phyloP scores from a whole-genome alignment of 2,797 vertebrate genomes.

The Otolemur crassicaudatus region DNA sequence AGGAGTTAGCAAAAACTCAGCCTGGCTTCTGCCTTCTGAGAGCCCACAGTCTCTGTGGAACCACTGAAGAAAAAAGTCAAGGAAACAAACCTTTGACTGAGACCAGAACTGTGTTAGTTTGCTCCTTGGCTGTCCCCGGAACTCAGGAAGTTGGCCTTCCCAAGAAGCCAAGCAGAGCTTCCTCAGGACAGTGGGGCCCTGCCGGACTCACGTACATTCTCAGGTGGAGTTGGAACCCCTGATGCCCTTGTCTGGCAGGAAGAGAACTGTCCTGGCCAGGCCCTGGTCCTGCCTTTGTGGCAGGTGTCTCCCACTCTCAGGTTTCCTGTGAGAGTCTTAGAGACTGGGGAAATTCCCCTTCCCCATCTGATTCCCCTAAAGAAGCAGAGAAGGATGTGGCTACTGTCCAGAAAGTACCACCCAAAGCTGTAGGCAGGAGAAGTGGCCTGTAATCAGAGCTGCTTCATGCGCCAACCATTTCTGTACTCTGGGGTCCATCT shows the following conservation, averaged over 20 bases:
- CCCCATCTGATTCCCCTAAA: background rate
- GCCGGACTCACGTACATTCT: background rate
- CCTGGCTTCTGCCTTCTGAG: background rate
- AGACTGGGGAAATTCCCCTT: background rate
- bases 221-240: background rate
- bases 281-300: background rate
- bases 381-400: background rate
- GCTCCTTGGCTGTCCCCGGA: background rate
- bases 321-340: background rate
- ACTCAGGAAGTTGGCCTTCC: conserved; percentile 57
- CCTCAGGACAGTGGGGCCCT: conserved; percentile 34
- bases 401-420: background rate
- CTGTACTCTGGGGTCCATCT: background rate
- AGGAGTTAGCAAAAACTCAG: background rate
- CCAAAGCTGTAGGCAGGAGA: background rate
- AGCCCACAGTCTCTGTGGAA: background rate
- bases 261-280: background rate
- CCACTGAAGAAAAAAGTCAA: background rate
- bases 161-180: conserved; percentile 1
- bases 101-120: background rate
- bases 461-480: background rate
- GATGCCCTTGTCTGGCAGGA: background rate
- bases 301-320: background rate
- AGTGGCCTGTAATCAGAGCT: background rate
- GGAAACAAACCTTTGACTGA: conserved; percentile 33